Evolutionary conservation across 2,113 vertebrate genomes (phyloP).

Genomic region (Semicossyphus pulcher): DNA sequence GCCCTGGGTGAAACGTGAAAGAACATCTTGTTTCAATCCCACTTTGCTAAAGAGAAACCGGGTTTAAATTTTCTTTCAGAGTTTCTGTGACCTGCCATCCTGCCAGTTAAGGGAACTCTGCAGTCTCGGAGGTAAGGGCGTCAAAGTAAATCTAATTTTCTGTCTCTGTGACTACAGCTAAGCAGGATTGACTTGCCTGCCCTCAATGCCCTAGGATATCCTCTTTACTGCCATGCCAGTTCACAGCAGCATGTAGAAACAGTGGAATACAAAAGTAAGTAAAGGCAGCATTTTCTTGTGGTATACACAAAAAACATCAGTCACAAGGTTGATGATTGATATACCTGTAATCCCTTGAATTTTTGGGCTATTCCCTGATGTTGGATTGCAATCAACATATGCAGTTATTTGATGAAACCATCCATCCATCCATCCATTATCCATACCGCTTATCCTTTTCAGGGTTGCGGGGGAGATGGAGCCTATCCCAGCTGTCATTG

Average conservation of each 20-base stretch:
- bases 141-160: slow-evolving; percentile 21
- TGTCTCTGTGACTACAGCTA: slow-evolving; percentile 4
- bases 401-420: no score
- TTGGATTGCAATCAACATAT: no score
- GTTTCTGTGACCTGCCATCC: not conserved
- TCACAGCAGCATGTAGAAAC: not conserved
- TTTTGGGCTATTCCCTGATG: no score
- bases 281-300: not conserved
- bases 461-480: no score
- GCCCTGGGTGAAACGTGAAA: no score
- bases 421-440: no score
- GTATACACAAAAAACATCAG: not conserved
- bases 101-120: not conserved
- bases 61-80: not conserved
- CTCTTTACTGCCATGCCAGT: not conserved
- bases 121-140: not conserved
- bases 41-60: no score
- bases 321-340: no score
- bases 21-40: no score
- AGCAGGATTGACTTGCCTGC: slow-evolving; percentile 16
- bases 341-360: no score
- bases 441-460: no score
- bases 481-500: no score
- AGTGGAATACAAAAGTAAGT: not conserved
- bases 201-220: slow-evolving; percentile 4